Conservation (phyloP, 2,888 invertebrate genomes). For the Acanthosepion pharaonis region DNA sequence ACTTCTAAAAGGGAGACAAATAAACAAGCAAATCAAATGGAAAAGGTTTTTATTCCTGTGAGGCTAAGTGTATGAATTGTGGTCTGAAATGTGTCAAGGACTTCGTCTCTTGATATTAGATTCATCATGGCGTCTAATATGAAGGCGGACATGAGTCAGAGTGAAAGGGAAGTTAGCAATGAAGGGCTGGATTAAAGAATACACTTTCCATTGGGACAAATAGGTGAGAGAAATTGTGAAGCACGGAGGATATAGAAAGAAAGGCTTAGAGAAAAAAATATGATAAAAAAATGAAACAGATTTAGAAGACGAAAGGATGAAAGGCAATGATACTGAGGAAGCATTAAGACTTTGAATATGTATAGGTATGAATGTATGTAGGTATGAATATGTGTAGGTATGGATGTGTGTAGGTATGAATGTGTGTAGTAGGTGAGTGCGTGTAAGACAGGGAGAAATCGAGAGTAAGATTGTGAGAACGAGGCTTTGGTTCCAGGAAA, state of each 20-base stretch:
- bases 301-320: too few species aligned
- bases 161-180: background rate
- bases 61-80: background rate
- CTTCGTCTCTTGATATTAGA: background rate
- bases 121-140: background rate
- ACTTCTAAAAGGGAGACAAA: background rate
- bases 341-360: too few species aligned
- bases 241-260: background rate
- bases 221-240: background rate
- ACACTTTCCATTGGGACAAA: background rate
- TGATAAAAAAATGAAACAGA: too few species aligned
- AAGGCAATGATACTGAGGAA: too few species aligned
- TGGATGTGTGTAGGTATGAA: background rate
- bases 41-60: background rate
- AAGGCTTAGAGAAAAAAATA: background rate
- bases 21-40: background rate
- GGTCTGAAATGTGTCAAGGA: constrained; percentile 33
- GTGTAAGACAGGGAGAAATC: too few species aligned
- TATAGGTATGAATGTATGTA: background rate
- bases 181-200: background rate
- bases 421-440: background rate
- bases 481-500: too few species aligned
- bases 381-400: background rate
- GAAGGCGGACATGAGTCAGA: background rate
- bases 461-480: too few species aligned